Percentiles rank a stretch among this genome's conserved stretches.
Evolutionary conservation across 2,888 invertebrate genomes (phyloP).

Genomic region (Aporophyla nigra): DNA sequence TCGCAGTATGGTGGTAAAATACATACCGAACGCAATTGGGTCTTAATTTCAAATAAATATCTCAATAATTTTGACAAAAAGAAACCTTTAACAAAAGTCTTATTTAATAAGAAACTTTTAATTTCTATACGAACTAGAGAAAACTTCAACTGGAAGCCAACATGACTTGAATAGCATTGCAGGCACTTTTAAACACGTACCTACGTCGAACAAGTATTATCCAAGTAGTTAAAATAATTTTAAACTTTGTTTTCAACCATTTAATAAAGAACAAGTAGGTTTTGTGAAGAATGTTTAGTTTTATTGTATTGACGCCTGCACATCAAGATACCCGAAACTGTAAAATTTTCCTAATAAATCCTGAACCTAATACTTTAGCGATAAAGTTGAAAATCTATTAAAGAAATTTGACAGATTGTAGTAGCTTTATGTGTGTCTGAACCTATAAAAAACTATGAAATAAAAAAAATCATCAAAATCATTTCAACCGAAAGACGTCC

Average conservation of each 20-base stretch:
- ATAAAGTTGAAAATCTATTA: too few relatives aligned
- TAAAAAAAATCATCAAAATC: neutral
- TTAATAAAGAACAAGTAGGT: slow-evolving; percentile 6
- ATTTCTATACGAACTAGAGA: slow-evolving; percentile 32
- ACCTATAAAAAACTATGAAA: neutral
- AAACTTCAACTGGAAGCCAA: slow-evolving; percentile 30
- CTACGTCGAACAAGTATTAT: slow-evolving; percentile 40
- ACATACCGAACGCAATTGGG: too few relatives aligned
- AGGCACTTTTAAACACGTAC: slow-evolving; percentile 49
- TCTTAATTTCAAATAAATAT: neutral
- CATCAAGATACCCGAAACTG: too few relatives aligned
- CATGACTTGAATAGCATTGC: slow-evolving; percentile 48
- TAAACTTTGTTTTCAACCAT: slow-evolving; percentile 47
- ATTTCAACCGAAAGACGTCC: neutral
- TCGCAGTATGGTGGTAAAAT: too few relatives aligned
- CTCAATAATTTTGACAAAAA: neutral
- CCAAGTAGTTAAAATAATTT: slow-evolving; percentile 45
- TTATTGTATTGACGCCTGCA: too few relatives aligned
- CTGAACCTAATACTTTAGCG: too few relatives aligned
- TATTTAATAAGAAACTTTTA: slow-evolving; percentile 46
- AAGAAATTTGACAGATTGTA: too few relatives aligned
- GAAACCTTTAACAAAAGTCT: slow-evolving; percentile 7
- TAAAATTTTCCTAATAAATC: too few relatives aligned
- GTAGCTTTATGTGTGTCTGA: too few relatives aligned
- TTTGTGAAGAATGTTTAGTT: neutral